Evolutionary conservation across 2,797 vertebrate species (phyloP).

Genomic region (Alexandromys oeconomus): DNA sequence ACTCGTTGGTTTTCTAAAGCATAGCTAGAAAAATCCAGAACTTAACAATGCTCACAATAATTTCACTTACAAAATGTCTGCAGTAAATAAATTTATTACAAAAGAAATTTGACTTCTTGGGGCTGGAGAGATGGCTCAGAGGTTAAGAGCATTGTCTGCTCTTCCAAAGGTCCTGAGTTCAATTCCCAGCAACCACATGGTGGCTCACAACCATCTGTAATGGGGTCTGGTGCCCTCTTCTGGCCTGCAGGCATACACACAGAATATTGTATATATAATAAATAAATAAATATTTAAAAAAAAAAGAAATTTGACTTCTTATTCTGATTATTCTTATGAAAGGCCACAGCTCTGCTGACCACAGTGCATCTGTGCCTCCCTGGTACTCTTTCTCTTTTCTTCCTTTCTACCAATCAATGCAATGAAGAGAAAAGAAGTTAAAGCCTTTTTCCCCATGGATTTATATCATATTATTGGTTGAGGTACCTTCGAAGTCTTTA

Average conservation of each 20-base stretch:
- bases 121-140: no score
- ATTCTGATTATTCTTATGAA: slow-evolving; percentile 72
- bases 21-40: slow-evolving; percentile 80
- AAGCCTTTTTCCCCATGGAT: background rate
- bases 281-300: no score
- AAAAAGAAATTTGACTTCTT: slow-evolving; percentile 82
- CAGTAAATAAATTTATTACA: slow-evolving; percentile 84
- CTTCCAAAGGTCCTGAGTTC: no score
- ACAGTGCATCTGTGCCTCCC: slow-evolving; percentile 62
- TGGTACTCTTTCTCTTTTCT: background rate
- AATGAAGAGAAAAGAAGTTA: slow-evolving; percentile 53
- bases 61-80: slow-evolving; percentile 82
- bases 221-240: no score
- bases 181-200: no score
- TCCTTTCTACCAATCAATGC: background rate
- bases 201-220: no score
- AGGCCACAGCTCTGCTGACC: slow-evolving; percentile 76
- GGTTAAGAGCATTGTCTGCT: no score
- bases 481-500: slow-evolving; percentile 14
- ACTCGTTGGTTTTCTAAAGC: slow-evolving; percentile 85
- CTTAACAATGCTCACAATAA: slow-evolving; percentile 81
- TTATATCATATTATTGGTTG: background rate
- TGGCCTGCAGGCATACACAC: no score
- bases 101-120: slow-evolving; percentile 82
- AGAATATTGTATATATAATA: no score